Percentiles rank a stretch among this genome's conserved stretches.
Evolutionary conservation across 1,140 invertebrate species (phyloP).

Genomic region (Venustaconcha ellipsiformis): DNA sequence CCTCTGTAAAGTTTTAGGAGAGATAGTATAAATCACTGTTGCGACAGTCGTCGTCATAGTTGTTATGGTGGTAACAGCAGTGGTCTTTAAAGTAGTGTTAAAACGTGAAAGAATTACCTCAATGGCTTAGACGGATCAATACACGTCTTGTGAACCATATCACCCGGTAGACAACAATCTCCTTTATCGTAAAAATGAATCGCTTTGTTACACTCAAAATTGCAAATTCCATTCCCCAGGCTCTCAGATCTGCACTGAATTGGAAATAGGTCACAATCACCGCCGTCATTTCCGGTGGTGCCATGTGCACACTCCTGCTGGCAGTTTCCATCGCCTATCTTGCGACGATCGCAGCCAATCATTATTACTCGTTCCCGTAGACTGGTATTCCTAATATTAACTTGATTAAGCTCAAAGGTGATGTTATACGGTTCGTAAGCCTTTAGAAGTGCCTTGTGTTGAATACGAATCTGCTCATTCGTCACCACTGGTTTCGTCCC

Average conservation of each 20-base stretch:
- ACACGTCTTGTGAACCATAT: constrained; percentile 37
- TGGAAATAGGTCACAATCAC: constrained; percentile 47
- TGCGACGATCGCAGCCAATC: constrained; percentile 45
- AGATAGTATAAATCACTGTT: too few relatives aligned
- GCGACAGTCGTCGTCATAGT: too few relatives aligned
- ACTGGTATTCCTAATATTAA: constrained; percentile 38
- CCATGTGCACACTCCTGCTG: constrained; percentile 47
- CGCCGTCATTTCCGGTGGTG: constrained; percentile 50
- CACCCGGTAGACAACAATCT: constrained; percentile 52
- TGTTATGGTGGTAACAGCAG: too few relatives aligned
- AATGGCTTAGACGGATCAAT: constrained; percentile 47
- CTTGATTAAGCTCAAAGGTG: constrained; percentile 42
- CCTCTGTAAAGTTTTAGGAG: too few relatives aligned
- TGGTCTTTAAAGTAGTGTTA: too few relatives aligned
- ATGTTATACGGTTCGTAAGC: constrained; percentile 62
- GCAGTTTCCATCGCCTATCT: constrained; percentile 50
- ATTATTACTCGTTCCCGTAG: constrained; percentile 43
- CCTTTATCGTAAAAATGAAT: constrained; percentile 57
- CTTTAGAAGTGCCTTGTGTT: constrained; percentile 43
- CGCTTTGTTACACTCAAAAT: constrained; percentile 53
- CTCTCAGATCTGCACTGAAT: constrained; percentile 30
- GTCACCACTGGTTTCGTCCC: constrained; percentile 48
- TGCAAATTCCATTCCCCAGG: constrained; percentile 55
- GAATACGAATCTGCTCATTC: constrained; percentile 41
- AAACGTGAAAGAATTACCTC: constrained; percentile 36